phyloP scores from a whole-genome alignment of 2,113 vertebrate genomes.

The Scophthalmus maximus region DNA sequence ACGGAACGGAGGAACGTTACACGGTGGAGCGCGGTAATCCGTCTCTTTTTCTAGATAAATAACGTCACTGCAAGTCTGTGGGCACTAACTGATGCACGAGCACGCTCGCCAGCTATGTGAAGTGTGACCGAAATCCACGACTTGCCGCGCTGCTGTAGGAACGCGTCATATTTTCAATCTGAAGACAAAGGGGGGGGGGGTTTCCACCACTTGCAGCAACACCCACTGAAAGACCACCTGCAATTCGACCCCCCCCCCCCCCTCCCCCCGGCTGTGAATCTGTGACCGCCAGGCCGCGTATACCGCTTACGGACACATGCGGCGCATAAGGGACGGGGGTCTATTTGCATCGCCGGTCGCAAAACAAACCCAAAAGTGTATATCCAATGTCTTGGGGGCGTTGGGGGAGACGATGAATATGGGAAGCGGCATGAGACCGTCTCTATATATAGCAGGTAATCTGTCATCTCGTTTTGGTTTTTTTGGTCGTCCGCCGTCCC shows the following conservation, averaged over 20 bases:
- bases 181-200: not conserved
- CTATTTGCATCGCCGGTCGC: constrained; percentile 64
- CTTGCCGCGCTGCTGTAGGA: not conserved
- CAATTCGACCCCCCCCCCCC: too few relatives aligned
- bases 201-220: not conserved
- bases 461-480: constrained; percentile 74
- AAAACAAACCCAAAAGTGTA: constrained; percentile 71
- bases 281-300: not conserved
- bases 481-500: constrained; percentile 69
- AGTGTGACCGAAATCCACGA: constrained; percentile 5
- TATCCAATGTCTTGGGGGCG: constrained; percentile 67
- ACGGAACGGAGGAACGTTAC: constrained; percentile 40
- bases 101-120: not conserved
- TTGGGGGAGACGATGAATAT: constrained; percentile 67
- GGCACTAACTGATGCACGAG: constrained; percentile 1
- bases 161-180: not conserved
- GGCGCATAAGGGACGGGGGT: constrained; percentile 27
- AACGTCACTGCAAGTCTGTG: constrained; percentile 14
- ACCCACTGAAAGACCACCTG: not conserved
- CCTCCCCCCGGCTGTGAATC: not conserved
- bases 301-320: constrained; percentile 23
- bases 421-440: constrained; percentile 46
- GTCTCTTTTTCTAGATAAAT: constrained; percentile 40
- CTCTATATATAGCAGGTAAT: constrained; percentile 79
- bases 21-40: constrained; percentile 22